A percentile compares a stretch with the other conserved stretches of the same genome.
Evolutionary conservation across 2,113 vertebrate species (phyloP).

Genomic region (Connochaetes taurinus): DNA sequence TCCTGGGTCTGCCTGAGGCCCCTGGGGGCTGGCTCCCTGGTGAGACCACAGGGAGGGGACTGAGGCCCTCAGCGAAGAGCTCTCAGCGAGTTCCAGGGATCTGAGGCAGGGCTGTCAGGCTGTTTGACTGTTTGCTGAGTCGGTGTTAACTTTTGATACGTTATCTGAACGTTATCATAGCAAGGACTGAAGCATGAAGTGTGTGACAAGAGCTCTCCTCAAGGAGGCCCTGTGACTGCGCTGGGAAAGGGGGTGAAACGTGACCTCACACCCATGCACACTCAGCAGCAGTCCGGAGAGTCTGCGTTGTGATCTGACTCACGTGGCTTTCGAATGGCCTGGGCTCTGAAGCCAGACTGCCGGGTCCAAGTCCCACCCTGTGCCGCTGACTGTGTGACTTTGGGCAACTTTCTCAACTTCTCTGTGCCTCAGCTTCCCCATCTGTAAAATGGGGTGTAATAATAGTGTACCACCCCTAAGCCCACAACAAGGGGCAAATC

Average conservation of each 20-base stretch:
- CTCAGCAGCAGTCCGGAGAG: no score
- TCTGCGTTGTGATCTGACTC: neutral
- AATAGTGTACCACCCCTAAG: neutral
- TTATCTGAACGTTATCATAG: neutral
- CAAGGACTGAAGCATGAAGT: rapidly evolving
- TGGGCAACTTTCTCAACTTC: neutral
- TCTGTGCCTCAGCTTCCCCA: neutral
- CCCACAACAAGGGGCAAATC: neutral
- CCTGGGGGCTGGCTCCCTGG: neutral
- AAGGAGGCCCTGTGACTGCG: neutral
- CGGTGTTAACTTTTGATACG: neutral
- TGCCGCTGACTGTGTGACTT: neutral
- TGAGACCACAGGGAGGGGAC: neutral
- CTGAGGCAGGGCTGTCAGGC: rapidly evolving
- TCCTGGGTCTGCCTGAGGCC: neutral
- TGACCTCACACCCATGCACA: rapidly evolving
- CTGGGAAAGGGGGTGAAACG: neutral
- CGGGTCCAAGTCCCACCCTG: neutral
- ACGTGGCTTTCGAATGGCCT: neutral
- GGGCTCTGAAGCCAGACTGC: neutral
- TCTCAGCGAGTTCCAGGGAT: neutral
- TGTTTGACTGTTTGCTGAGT: neutral
- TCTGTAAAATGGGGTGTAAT: neutral
- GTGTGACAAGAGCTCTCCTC: neutral
- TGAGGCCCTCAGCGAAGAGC: rapidly evolving